These are phyloP conservation scores for Nannoperca australis DNA, from an alignment of 2,797 vertebrate genomes.

Conservation along the genomic window DNA sequence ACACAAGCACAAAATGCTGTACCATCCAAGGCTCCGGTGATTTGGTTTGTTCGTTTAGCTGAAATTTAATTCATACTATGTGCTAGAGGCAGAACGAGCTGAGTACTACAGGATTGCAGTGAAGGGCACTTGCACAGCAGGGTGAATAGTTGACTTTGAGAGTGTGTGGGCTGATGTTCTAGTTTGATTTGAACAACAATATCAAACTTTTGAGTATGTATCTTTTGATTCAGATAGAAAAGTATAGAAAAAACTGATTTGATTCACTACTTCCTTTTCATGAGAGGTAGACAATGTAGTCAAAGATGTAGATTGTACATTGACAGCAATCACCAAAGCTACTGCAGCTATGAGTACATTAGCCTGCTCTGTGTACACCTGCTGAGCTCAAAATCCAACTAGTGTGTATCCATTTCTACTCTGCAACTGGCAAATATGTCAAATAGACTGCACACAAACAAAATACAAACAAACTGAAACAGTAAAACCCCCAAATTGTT, in stretches of 20 bases:
- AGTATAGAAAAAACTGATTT: not conserved
- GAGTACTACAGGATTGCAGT: slow-evolving; percentile 13
- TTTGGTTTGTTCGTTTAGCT: slow-evolving; percentile 23
- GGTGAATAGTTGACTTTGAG: slow-evolving; percentile 23
- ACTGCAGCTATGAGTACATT: not conserved
- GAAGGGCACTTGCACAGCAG: slow-evolving; percentile 45
- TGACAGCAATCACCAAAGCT: not conserved
- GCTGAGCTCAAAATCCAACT: not conserved
- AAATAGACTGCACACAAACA: slow-evolving; percentile 14
- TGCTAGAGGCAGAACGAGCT: slow-evolving; percentile 18
- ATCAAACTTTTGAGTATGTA: slow-evolving; percentile 5
- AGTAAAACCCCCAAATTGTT: slow-evolving; percentile 11
- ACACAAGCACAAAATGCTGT: not conserved
- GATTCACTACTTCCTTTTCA: not conserved
- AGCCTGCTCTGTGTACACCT: not conserved
- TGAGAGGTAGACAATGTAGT: not conserved
- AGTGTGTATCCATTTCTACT: not conserved
- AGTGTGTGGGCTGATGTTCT: slow-evolving; percentile 18
- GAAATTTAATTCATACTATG: slow-evolving; percentile 24
- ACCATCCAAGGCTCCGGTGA: slow-evolving; percentile 13
- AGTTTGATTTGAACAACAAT: slow-evolving; percentile 34
- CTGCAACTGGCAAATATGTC: not conserved
- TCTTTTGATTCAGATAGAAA: slow-evolving; percentile 17
- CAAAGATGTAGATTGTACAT: slow-evolving; percentile 1
- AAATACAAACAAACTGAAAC: not conserved